Percentiles rank a stretch among this genome's conserved stretches.
phyloP scores from a whole-genome alignment of 2,797 vertebrate genomes.

The Onychomys arenicola region DNA sequence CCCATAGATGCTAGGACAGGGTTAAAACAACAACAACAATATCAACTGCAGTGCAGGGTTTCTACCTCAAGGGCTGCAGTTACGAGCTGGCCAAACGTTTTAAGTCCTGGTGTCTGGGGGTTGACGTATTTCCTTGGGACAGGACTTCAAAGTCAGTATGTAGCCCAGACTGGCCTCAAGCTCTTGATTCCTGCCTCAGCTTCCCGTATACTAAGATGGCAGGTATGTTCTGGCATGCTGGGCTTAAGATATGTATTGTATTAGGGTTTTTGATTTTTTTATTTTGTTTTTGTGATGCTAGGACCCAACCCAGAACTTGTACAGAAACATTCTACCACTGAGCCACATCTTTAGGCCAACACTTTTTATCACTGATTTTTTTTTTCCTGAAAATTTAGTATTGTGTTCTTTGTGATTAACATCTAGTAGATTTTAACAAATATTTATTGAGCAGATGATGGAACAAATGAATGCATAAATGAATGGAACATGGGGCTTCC shows the following conservation, averaged over 20 bases:
- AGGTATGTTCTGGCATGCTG: not conserved
- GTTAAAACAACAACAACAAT: no score
- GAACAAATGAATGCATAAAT: not conserved
- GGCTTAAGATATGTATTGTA: not conserved
- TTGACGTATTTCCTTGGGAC: not conserved
- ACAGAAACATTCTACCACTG: not conserved
- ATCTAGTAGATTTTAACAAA: conserved; percentile 14
- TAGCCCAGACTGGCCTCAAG: not conserved
- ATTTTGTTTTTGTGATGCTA: not conserved
- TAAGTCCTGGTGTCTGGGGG: not conserved
- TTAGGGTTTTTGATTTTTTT: not conserved
- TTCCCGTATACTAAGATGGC: not conserved
- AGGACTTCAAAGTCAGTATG: no score
- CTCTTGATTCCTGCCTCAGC: not conserved
- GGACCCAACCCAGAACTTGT: not conserved
- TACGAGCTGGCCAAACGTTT: not conserved
- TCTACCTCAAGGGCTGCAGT: not conserved
- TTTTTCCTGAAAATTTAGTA: not conserved
- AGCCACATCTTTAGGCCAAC: not conserved
- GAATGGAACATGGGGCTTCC: not conserved
- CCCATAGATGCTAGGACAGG: not conserved
- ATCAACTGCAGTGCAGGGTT: fast-evolving
- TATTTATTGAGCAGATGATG: not conserved
- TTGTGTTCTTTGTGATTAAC: not conserved
- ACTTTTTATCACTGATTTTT: not conserved